A percentile compares a stretch with the other conserved stretches of the same genome.
Conservation (phyloP, 1,140 invertebrate genomes). For the Drosophila saltans region DNA sequence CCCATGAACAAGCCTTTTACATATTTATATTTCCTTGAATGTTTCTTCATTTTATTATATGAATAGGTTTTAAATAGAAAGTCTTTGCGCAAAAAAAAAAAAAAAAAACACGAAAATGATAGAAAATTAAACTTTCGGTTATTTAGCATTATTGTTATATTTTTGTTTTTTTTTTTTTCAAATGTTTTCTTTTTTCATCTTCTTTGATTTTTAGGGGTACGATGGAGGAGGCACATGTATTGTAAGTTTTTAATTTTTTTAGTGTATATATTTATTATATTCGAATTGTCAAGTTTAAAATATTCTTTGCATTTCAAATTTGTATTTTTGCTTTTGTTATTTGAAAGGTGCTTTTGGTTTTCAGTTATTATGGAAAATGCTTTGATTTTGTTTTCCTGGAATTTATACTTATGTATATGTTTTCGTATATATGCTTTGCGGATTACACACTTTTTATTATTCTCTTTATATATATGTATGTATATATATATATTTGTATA, state of each 20-base stretch:
- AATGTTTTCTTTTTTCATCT: background rate
- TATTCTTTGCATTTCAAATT: constrained; percentile 28
- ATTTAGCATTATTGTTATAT: background rate
- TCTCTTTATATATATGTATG: constrained; percentile 1
- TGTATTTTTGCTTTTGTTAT: constrained; percentile 1
- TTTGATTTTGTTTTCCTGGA: constrained; percentile 24
- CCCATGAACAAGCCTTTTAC: background rate
- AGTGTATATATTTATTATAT: constrained; percentile 25
- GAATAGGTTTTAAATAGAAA: background rate
- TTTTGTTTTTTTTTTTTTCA: background rate
- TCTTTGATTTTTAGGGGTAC: constrained; percentile 22
- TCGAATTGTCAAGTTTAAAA: constrained; percentile 35
- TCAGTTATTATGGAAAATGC: constrained; percentile 24
- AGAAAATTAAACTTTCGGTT: background rate
- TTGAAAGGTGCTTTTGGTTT: constrained; percentile 7
- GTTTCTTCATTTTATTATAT: background rate
- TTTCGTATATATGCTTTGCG: constrained; percentile 22
- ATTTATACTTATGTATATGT: constrained; percentile 2
- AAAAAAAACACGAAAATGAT: background rate
- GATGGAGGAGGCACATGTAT: constrained; percentile 51
- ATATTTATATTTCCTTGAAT: background rate
- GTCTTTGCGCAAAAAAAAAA: background rate
- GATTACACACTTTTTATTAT: constrained; percentile 7
- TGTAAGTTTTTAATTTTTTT: constrained; percentile 47
- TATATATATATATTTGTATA: constrained; percentile 20